Evolutionary conservation across 1,140 invertebrate genomes (phyloP).

Genomic region (Gryon sp.): DNA sequence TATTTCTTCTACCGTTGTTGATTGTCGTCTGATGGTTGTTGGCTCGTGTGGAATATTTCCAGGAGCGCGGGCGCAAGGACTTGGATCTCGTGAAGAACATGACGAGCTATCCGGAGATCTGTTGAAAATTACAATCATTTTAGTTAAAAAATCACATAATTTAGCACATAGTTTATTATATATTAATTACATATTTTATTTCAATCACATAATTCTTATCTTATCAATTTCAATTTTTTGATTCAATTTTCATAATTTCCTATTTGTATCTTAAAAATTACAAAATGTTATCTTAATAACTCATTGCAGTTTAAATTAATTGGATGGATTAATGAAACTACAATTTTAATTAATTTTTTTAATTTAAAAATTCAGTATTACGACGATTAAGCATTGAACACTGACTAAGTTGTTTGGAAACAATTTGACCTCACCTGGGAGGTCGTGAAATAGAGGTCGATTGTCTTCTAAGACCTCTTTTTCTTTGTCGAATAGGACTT

Average conservation of each 20-base stretch:
- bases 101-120: constrained; percentile 80
- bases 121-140: too few species aligned
- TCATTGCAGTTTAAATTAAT: too few species aligned
- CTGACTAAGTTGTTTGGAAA: background rate
- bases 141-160: too few species aligned
- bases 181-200: too few species aligned
- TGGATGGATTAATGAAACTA: too few species aligned
- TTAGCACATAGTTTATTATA: too few species aligned
- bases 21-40: constrained; percentile 89
- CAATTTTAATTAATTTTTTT: too few species aligned
- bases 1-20: constrained; percentile 95
- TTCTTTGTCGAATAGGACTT: constrained; percentile 84
- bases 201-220: too few species aligned
- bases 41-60: constrained; percentile 81
- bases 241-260: too few species aligned
- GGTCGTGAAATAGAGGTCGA: constrained; percentile 86
- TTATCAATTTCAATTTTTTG: too few species aligned
- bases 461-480: constrained; percentile 86
- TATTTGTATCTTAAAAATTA: too few species aligned
- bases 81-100: constrained; percentile 83
- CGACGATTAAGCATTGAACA: too few species aligned
- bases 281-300: background rate
- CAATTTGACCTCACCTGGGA: constrained; percentile 68
- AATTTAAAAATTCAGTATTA: background rate
- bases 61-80: constrained; percentile 83